Conservation (phyloP, 2,797 vertebrate species). For the Onychomys arenicola region DNA sequence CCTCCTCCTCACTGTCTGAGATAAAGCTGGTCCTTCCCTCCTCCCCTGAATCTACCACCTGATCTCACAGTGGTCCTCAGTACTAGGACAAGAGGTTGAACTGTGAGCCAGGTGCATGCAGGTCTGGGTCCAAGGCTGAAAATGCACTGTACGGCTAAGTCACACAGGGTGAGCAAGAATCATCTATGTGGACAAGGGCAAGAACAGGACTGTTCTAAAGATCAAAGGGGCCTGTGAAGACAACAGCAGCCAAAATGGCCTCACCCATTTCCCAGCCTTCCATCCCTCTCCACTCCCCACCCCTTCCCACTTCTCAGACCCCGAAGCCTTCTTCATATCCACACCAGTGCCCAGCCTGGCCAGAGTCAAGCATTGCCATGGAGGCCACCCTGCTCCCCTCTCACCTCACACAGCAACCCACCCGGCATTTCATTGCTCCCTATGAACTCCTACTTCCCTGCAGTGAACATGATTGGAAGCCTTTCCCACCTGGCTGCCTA, state of each 20-base stretch:
- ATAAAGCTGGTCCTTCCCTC: not conserved
- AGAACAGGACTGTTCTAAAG: not conserved
- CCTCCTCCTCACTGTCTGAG: not conserved
- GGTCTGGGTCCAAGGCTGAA: not conserved
- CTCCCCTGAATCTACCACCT: not conserved
- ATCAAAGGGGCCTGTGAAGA: too few relatives aligned
- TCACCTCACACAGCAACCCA: not conserved
- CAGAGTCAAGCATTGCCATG: too few relatives aligned
- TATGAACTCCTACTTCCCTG: not conserved
- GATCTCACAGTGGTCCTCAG: too few relatives aligned
- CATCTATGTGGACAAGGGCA: not conserved
- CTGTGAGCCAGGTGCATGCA: too few relatives aligned
- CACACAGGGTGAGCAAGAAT: not conserved
- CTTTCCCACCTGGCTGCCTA: not conserved
- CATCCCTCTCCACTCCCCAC: not conserved
- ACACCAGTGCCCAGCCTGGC: not conserved
- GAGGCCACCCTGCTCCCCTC: not conserved
- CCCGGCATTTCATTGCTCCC: not conserved
- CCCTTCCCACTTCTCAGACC: not conserved
- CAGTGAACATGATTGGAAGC: rapidly evolving
- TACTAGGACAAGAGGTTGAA: not conserved
- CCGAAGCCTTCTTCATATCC: not conserved
- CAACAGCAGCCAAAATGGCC: not conserved
- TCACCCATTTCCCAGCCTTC: rapidly evolving
- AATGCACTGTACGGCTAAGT: not conserved